Percentiles rank a stretch among this genome's conserved stretches.
phyloP scores from a whole-genome alignment of 2,113 vertebrate species.

The Oxyruncus cristatus region DNA sequence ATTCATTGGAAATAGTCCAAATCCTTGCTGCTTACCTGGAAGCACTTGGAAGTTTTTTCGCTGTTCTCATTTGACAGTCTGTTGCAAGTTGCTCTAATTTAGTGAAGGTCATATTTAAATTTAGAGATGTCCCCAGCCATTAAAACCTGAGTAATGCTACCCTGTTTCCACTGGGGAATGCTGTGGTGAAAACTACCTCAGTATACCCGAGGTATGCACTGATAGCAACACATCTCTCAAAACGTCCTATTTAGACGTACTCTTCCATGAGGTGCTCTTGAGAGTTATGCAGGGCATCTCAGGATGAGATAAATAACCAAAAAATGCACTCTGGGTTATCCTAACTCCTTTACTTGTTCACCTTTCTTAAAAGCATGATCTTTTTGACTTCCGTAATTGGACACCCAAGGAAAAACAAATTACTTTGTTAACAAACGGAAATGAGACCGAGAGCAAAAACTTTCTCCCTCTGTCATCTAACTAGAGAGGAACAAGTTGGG shows the following conservation, averaged over 20 bases:
- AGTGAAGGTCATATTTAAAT: conserved; percentile 25
- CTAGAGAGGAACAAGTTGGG: background rate
- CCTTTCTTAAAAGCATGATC: background rate
- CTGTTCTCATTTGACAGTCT: background rate
- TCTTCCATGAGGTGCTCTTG: background rate
- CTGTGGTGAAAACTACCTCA: background rate
- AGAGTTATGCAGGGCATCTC: background rate
- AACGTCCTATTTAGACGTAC: background rate
- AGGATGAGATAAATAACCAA: background rate
- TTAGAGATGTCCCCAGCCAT: background rate
- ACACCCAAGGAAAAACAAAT: background rate
- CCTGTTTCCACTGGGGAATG: background rate
- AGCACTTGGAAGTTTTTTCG: background rate
- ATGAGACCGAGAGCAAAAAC: background rate
- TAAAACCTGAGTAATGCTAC: background rate
- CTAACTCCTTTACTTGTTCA: background rate
- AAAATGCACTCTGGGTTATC: background rate
- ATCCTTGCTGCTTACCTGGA: background rate
- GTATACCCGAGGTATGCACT: fast-evolving
- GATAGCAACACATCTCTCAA: background rate
- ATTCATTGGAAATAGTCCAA: background rate
- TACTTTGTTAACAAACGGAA: background rate
- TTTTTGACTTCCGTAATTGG: background rate
- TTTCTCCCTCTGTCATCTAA: background rate
- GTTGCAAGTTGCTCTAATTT: conserved; percentile 1